phyloP scores from a whole-genome alignment of 2,888 invertebrate species.

The Acleris cristana region DNA sequence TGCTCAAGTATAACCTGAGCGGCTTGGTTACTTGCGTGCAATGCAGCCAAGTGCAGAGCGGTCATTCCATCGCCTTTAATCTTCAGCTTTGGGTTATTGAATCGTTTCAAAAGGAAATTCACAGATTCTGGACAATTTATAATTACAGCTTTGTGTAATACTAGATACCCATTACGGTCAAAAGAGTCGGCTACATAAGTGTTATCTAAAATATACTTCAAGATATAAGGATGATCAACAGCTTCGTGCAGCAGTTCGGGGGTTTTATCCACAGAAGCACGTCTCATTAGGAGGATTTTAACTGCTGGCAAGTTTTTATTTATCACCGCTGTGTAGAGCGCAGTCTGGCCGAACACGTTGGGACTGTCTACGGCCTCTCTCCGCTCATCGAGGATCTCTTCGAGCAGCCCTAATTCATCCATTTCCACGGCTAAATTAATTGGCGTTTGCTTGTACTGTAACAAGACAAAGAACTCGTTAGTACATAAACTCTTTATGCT shows the following conservation, averaged over 20 bases:
- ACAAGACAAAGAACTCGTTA: background rate
- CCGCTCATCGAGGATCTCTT: background rate
- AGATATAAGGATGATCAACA: background rate
- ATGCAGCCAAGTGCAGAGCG: background rate
- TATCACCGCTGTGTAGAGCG: background rate
- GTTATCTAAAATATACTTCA: conserved; percentile 9
- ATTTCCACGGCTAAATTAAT: background rate
- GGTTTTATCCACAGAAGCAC: background rate
- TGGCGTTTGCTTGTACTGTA: background rate
- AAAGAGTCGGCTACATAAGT: background rate
- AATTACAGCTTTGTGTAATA: background rate
- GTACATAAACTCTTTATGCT: too few relatives aligned
- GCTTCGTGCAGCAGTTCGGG: background rate
- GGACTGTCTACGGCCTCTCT: background rate
- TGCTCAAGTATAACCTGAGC: conserved; percentile 5
- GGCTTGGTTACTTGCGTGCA: background rate
- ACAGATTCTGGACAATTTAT: background rate
- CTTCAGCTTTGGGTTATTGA: background rate
- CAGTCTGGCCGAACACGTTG: background rate
- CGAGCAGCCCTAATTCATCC: background rate
- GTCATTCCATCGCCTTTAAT: background rate
- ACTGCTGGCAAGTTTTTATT: background rate
- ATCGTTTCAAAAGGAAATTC: background rate
- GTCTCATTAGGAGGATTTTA: background rate
- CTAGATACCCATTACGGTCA: background rate